Base-by-base conservation (phyloP, 2,113 vertebrate species). In the Isichthys henryi region DNA sequence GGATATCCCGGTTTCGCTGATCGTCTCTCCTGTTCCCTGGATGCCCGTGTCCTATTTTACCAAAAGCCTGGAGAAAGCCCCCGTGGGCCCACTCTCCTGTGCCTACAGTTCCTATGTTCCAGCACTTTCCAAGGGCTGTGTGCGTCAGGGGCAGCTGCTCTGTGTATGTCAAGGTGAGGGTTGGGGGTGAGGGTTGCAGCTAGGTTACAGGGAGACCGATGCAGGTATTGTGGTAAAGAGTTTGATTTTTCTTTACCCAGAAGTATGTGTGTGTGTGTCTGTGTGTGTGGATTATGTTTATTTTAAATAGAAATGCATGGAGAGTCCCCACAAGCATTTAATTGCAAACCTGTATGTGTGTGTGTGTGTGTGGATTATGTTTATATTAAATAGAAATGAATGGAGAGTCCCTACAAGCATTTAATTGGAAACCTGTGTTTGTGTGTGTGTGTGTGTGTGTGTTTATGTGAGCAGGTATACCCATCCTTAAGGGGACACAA, bases 11-110 rank as follows among this genome's bases (percentile, higher is more conserved):
- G 46, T 85, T 89, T 85, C 5, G n/a, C 80, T 48, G 77, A 39
- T 84, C 13, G n/a, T 56, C 80, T 85, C n/a, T 83, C 23, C 53
- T 19, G 56, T 62, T 89, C 88, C 88, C 88, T 58, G 88, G 80
- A 82, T 13, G 77, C 80, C 80, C 3, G 15, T 62, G 88, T 85
- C 77, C 88, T 89, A 84, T 31, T 89, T 89, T 62, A 48, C 56
- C 35, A 5, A 46, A 66, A 46, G 87, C 87, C 19, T 58, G 56
- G 87, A 45, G 53, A n/a, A 21, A 88, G 56, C 56, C 19, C 35
- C 19, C 2, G 15, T 27, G 11, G n/a, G 85, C 23, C 21, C 85
- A 52, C 48, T 23, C n/a, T 46, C n/a, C 3, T 1, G 15, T n/a
- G 82, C 27, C 85, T 19, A 35, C 7, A 19, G 43, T 45, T 10